Evolutionary conservation across 2,797 vertebrate species (phyloP).

Genomic region (Buceros bicornis): DNA sequence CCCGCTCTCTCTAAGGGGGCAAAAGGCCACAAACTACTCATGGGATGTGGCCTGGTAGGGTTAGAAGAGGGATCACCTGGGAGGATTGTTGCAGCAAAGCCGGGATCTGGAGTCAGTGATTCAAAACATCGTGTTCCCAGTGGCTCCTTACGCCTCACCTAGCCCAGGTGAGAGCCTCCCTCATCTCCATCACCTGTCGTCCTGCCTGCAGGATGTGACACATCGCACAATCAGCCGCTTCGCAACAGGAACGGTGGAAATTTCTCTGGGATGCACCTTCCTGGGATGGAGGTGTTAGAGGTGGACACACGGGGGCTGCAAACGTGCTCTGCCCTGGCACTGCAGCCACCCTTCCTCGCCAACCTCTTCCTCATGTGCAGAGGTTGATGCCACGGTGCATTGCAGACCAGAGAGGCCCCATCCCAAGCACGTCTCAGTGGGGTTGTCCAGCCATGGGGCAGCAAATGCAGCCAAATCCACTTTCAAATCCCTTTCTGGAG

Average conservation of each 20-base stretch:
- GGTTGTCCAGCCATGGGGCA: not conserved
- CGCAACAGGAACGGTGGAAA: fast-evolving
- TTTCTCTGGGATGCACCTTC: not conserved
- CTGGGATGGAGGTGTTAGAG: not conserved
- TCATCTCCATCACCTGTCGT: fast-evolving
- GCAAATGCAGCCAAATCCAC: not conserved
- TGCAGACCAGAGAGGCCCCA: not conserved
- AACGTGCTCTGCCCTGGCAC: fast-evolving
- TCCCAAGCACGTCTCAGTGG: not conserved
- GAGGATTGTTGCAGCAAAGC: not conserved
- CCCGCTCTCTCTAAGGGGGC: fast-evolving
- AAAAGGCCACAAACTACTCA: fast-evolving
- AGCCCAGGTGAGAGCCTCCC: not conserved
- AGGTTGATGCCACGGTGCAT: not conserved
- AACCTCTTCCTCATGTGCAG: not conserved
- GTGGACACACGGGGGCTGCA: fast-evolving
- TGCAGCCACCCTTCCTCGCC: fast-evolving
- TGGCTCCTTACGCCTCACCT: not conserved
- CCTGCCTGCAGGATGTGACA: not conserved
- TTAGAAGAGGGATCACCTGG: not conserved
- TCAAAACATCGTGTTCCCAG: not conserved
- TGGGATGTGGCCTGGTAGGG: not conserved
- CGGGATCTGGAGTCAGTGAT: not conserved
- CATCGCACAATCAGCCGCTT: fast-evolving
- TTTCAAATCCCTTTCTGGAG: not conserved